A percentile compares a stretch with the other conserved stretches of the same genome.
phyloP scores from a whole-genome alignment of 1,140 invertebrate genomes.

The Drosophila ogumai region DNA sequence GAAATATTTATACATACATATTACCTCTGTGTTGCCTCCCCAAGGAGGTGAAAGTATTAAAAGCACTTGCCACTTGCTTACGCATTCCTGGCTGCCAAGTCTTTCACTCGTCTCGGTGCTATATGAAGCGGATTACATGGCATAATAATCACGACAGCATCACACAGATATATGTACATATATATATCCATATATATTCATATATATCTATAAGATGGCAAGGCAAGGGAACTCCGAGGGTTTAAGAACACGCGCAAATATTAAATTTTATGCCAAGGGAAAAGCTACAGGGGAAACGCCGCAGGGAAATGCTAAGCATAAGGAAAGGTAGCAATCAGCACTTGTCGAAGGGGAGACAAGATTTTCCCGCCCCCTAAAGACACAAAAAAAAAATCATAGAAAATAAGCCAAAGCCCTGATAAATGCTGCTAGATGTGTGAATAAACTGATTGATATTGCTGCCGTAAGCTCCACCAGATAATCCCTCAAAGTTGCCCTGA shows the following conservation, averaged over 20 bases:
- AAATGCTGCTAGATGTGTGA: slow-evolving; percentile 36
- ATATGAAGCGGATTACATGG: slow-evolving; percentile 79
- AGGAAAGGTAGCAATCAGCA: slow-evolving; percentile 42
- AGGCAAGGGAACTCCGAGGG: slow-evolving; percentile 20
- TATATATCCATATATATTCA: not conserved
- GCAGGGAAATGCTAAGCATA: slow-evolving; percentile 22
- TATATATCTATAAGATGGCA: slow-evolving; percentile 15
- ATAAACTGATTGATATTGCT: slow-evolving; percentile 54
- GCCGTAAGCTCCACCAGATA: slow-evolving; percentile 34
- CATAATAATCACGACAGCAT: slow-evolving; percentile 70
- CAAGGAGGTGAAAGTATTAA: slow-evolving; percentile 79
- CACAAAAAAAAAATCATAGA: slow-evolving; percentile 8
- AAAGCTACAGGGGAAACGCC: slow-evolving; percentile 24
- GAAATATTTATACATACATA: slow-evolving; percentile 73
- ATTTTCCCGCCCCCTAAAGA: not conserved
- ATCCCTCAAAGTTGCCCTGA: slow-evolving; percentile 32
- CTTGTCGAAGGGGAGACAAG: slow-evolving; percentile 3
- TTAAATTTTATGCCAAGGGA: slow-evolving; percentile 72
- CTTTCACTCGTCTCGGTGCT: slow-evolving; percentile 55
- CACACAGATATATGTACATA: slow-evolving; percentile 13
- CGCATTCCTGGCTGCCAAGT: slow-evolving; percentile 49
- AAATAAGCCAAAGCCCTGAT: slow-evolving; percentile 9
- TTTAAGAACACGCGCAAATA: slow-evolving; percentile 77
- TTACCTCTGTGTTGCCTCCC: slow-evolving; percentile 22
- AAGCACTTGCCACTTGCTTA: slow-evolving; percentile 72